A percentile compares a stretch with the other conserved stretches of the same genome.
phyloP scores from a whole-genome alignment of 2,888 invertebrate genomes.

The Lomographa bimaculata region DNA sequence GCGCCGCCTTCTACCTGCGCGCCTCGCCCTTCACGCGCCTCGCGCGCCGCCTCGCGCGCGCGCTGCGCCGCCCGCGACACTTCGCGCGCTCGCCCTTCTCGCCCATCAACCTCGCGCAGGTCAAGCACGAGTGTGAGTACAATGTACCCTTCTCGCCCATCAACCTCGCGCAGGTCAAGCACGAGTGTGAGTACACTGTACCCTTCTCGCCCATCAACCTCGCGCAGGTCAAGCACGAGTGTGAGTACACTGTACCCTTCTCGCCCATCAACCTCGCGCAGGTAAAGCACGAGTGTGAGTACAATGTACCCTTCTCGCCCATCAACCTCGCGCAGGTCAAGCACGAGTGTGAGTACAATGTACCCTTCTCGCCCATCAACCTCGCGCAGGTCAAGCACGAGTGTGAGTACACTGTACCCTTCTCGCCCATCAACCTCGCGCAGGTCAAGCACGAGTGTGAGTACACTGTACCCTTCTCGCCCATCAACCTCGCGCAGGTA shows the following conservation, averaged over 20 bases:
- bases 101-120: conserved; percentile 89
- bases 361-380: too few species aligned
- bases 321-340: too few species aligned
- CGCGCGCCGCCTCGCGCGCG: conserved; percentile 93
- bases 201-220: conserved; percentile 92
- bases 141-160: conserved; percentile 92
- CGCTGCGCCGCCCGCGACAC: conserved; percentile 91
- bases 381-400: too few species aligned
- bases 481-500: too few species aligned
- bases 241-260: conserved; percentile 93
- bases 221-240: conserved; percentile 93
- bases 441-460: too few species aligned
- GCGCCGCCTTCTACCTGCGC: conserved; percentile 97
- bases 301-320: too few species aligned
- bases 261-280: conserved; percentile 90
- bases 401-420: too few species aligned
- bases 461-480: too few species aligned
- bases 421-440: too few species aligned
- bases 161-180: conserved; percentile 91
- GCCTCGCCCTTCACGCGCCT: conserved; percentile 95
- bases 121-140: conserved; percentile 95
- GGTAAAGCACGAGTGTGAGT: conserved; percentile 94
- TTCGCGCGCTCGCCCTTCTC: conserved; percentile 94
- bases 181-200: conserved; percentile 94
- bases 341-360: too few species aligned